Conservation (phyloP, 2,888 invertebrate genomes). For the Escarpia spicata region DNA sequence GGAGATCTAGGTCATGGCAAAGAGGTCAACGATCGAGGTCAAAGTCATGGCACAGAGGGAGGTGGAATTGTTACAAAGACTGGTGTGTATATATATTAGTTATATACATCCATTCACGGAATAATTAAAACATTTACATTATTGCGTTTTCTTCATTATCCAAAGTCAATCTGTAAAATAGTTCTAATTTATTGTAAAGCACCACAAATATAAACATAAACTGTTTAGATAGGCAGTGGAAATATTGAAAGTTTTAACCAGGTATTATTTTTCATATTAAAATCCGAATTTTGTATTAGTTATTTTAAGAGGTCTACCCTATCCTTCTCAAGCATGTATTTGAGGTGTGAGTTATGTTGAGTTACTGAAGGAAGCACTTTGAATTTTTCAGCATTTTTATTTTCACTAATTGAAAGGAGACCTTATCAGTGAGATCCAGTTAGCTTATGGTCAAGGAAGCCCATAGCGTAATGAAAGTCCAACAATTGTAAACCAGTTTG, state of each 20-base stretch:
- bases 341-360: too few relatives aligned
- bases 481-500: too few relatives aligned
- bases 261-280: too few relatives aligned
- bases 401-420: too few relatives aligned
- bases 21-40: not conserved
- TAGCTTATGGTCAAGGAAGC: too few relatives aligned
- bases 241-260: not conserved
- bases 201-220: not conserved
- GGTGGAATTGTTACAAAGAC: not conserved
- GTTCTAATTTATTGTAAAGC: not conserved
- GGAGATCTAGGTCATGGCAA: not conserved
- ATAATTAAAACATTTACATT: not conserved
- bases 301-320: too few relatives aligned
- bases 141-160: not conserved
- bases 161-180: not conserved
- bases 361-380: too few relatives aligned
- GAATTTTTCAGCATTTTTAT: too few relatives aligned
- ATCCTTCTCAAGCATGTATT: too few relatives aligned
- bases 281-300: too few relatives aligned
- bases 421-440: too few relatives aligned
- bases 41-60: not conserved
- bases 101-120: not conserved
- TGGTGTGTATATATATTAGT: not conserved
- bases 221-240: not conserved
- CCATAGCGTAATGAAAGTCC: too few relatives aligned